Base-by-base conservation (phyloP, 2,888 invertebrate species). In the Epirrita christyi region DNA sequence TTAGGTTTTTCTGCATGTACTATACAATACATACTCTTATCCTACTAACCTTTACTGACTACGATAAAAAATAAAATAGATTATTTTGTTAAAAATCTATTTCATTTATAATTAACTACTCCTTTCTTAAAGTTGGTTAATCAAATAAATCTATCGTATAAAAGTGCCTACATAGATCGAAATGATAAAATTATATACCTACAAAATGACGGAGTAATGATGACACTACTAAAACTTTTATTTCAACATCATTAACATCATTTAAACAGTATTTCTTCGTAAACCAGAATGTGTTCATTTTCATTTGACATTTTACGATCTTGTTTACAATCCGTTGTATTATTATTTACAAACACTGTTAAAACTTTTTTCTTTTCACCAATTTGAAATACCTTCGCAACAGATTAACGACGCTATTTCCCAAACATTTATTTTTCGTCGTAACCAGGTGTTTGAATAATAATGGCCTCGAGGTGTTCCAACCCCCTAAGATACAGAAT, bases 401-500 rank as follows among this genome's bases (percentile, higher is more conserved):
- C 48, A 67, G 68, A 73, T 78, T 75, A 72, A 74, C 65, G 68
- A 53, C 43, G 67, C 64, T 69, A 72, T 76, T 71, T 59, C 53
- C 55, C 59, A 67, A 68, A 52, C 66, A 61, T 43, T 58, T 54
- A 38, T 64, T 59, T 66, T 68, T 62, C 66, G 71, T 73, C 67
- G 68, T 69, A 70, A 71, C 75, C 76, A 77, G 77, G 76, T 78
- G 78, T 79, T 80, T 71, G 65, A 43, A 73, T 76, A 75, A 75
- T 74, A 73, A 73, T 69, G 64, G 75, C 78, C 73, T 61, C 60
- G 61, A 76, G 83, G 76, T 68, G 69, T 69, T 72, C 66, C 50
- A 53, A 59, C 66, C 69, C 55, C 61, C 58, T 64, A 53, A 64
- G 62, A 64, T 67, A 62, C 32, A 11, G 28, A 11, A 11, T n/a